These are phyloP conservation scores for Gnatocerus cornutus DNA, from an alignment of 2,888 invertebrate genomes.

Conservation along the genomic window DNA sequence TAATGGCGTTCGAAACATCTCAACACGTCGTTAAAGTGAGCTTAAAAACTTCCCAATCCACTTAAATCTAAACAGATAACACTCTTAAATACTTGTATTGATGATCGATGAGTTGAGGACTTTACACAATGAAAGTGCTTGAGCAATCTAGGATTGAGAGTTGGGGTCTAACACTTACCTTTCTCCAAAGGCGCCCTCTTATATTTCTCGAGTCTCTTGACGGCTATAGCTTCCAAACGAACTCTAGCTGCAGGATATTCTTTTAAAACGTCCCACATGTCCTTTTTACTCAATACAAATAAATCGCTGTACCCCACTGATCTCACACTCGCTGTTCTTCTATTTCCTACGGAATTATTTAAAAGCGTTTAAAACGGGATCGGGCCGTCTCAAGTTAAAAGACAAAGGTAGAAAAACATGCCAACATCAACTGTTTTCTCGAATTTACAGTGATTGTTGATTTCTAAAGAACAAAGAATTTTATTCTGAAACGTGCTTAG, in stretches of 20 bases:
- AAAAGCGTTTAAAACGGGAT: slow-evolving; percentile 39
- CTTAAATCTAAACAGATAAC: slow-evolving; percentile 27
- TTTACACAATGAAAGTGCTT: slow-evolving; percentile 35
- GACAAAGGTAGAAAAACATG: slow-evolving; percentile 36
- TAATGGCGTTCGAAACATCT: not conserved
- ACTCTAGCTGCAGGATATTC: slow-evolving; percentile 96
- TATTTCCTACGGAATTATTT: slow-evolving; percentile 82
- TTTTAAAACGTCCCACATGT: slow-evolving; percentile 99
- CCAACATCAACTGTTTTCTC: slow-evolving; percentile 31
- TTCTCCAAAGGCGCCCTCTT: slow-evolving; percentile 95
- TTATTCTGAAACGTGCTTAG: too few species aligned
- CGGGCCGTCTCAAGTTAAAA: slow-evolving; percentile 9
- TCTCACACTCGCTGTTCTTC: slow-evolving; percentile 97
- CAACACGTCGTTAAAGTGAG: too few species aligned
- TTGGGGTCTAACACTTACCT: slow-evolving; percentile 76
- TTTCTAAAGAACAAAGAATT: not conserved
- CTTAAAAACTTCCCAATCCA: not conserved
- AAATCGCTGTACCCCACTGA: slow-evolving; percentile 99
- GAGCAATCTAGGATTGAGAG: slow-evolving; percentile 32
- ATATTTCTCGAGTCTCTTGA: slow-evolving; percentile 97
- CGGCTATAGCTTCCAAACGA: slow-evolving; percentile 96
- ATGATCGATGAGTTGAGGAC: slow-evolving; percentile 30
- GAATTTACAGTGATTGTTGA: not conserved
- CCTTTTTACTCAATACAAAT: slow-evolving; percentile 98
- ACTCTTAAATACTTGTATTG: slow-evolving; percentile 8